Evolutionary conservation across 2,888 invertebrate genomes (phyloP).

Genomic region (Pecten maximus): DNA sequence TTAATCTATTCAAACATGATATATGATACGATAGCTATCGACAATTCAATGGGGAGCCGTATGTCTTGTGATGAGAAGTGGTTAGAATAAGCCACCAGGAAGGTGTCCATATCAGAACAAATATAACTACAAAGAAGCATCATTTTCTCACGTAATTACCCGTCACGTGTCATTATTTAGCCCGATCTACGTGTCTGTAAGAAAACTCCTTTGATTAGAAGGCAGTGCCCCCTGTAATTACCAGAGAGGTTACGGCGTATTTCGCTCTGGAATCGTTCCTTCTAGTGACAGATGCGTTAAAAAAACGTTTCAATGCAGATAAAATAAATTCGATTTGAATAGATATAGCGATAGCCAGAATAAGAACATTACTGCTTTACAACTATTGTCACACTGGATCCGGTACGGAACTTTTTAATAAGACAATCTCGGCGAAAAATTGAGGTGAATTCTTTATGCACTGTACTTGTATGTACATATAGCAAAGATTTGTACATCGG

Average conservation of each 20-base stretch:
- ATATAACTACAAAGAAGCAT: neutral
- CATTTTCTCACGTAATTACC: slow-evolving; percentile 1
- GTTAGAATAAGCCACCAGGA: neutral
- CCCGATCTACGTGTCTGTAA: neutral
- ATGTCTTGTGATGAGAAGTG: neutral
- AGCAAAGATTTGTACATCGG: neutral
- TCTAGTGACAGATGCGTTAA: neutral
- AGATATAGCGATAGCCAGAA: neutral
- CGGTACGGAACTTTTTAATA: neutral
- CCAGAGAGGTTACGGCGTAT: neutral
- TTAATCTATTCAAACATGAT: neutral
- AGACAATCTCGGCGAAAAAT: neutral
- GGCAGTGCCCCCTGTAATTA: neutral
- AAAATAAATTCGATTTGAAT: neutral
- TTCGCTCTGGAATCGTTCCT: neutral
- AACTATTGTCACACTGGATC: neutral
- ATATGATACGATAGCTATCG: neutral
- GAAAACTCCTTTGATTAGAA: neutral
- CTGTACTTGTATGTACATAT: neutral
- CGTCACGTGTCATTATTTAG: neutral
- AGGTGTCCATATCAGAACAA: slow-evolving; percentile 3
- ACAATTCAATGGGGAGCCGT: neutral
- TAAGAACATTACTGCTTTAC: neutral
- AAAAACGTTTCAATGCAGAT: neutral
- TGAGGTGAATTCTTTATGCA: neutral